Base-by-base conservation (phyloP, 2,113 vertebrate species). In the Myotis lucifugus region DNA sequence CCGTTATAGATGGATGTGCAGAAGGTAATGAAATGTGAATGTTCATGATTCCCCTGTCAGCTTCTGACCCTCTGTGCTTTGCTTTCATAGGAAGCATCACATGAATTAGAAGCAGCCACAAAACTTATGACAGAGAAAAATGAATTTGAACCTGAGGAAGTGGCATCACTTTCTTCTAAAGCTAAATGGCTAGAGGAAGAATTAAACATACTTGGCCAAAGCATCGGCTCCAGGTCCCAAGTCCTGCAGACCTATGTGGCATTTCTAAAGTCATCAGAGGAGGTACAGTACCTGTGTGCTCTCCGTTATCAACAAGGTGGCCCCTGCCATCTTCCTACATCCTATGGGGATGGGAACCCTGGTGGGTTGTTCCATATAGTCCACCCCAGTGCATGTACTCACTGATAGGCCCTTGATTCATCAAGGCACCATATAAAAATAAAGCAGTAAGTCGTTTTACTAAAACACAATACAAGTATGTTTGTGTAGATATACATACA, bases 241-340 rank as follows among this genome's bases (percentile, higher is more conserved):
- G 97, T 98, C 86, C 94, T 99, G 64, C 96, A 98, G 88, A 97
- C 96, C 18, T 99, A 98, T 1, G 97, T 99, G 87, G 37, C 97
- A 21, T 99, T 99, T 98, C 97, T 99, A 4, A 98, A 97, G 86
- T 97, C 97, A 52, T 97, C 98, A 34, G 50, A 98, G 73, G 99
- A 99, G 99, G 99, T 99, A 98, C 0, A 27, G 88, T 78, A n/a
- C 40, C 29, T n/a, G 3, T 23, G 25, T 2, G 18, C 25, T 84
- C 37, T 34, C 37, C 17, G 54, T 67, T 13, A 34, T 77, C 64
- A 8, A 25, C 72, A 69, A 29, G 19, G 73, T 40, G 59, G 46
- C 34, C 23, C 67, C 54, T 82, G 92, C 25, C 25, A 8, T 67
- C 48, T 54, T 50, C 54, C 23, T 59, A 15, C 11, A 50, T 78